Conservation (phyloP, 53 echinoderm and acorn worm species). For the Antedon mediterranea region DNA sequence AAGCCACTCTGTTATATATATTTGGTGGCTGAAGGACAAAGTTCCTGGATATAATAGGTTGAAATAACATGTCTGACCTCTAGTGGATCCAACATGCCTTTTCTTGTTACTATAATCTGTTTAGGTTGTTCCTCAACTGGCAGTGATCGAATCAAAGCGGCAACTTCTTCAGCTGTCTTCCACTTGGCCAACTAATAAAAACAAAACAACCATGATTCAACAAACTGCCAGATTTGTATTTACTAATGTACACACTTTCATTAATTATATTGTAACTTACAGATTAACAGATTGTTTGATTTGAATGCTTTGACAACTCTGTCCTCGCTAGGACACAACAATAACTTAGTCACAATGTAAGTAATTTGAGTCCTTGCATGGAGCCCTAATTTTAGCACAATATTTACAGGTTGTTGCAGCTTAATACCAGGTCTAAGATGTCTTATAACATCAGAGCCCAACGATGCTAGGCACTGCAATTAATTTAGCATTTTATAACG, state of each 20-base stretch:
- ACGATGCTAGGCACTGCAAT: conserved; percentile 19
- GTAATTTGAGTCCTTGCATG: too few relatives aligned
- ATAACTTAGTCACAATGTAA: too few relatives aligned
- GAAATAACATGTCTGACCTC: conserved; percentile 34
- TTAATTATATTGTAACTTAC: too few relatives aligned
- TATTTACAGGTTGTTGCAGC: not conserved
- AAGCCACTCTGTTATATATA: too few relatives aligned
- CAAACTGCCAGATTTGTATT: too few relatives aligned
- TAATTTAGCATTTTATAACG: conserved; percentile 21
- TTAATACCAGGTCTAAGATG: not conserved
- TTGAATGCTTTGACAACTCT: too few relatives aligned
- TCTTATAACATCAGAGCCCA: not conserved
- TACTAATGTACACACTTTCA: too few relatives aligned
- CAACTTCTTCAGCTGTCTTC: conserved; percentile 99
- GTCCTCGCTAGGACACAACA: too few relatives aligned
- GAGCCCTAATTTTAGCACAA: too few relatives aligned
- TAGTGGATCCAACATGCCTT: conserved; percentile 98
- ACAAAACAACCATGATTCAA: not conserved
- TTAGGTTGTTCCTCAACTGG: conserved; percentile 99
- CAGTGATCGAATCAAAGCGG: conserved; percentile 86
- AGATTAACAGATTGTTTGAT: too few relatives aligned
- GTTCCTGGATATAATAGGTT: too few relatives aligned
- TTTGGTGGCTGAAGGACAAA: too few relatives aligned
- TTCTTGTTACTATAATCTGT: conserved; percentile 99
- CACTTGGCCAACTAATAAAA: conserved; percentile 66